phyloP scores from a whole-genome alignment of 2,888 invertebrate species.

The Noctua fimbriata region DNA sequence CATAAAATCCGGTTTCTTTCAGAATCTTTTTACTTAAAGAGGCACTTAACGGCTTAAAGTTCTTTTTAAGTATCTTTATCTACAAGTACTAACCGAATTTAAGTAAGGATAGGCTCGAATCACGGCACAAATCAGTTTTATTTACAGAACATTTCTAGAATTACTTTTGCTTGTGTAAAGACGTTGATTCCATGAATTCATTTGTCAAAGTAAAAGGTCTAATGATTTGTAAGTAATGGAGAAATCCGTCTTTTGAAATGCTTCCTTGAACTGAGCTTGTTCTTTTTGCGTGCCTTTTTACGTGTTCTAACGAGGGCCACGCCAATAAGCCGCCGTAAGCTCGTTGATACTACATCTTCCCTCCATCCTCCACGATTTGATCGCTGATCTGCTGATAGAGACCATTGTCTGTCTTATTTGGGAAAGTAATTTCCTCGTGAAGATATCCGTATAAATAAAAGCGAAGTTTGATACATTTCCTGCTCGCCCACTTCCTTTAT shows the following conservation, averaged over 20 bases:
- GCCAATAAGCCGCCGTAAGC: constrained; percentile 65
- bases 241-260: constrained; percentile 19
- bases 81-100: constrained; percentile 14
- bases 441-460: constrained; percentile 46
- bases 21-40: constrained; percentile 26
- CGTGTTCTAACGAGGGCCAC: constrained; percentile 64
- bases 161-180: constrained; percentile 26
- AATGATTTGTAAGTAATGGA: constrained; percentile 54
- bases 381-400: constrained; percentile 65
- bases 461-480: constrained; percentile 41
- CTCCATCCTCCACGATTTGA: constrained; percentile 41
- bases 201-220: constrained; percentile 42
- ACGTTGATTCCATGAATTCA: constrained; percentile 31
- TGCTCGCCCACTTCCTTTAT: constrained; percentile 18
- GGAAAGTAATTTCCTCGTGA: constrained; percentile 53
- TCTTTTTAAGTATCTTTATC: constrained; percentile 34
- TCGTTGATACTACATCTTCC: constrained; percentile 55
- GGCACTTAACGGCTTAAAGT: constrained; percentile 30
- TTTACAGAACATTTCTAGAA: constrained; percentile 27
- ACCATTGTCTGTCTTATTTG: constrained; percentile 59
- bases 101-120: constrained; percentile 9
- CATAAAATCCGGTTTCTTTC: constrained; percentile 13
- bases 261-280: constrained; percentile 40
- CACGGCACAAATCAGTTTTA: constrained; percentile 20
- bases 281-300: constrained; percentile 61